phyloP scores from a whole-genome alignment of 2,797 vertebrate species.

The Epinephelus malabaricus region DNA sequence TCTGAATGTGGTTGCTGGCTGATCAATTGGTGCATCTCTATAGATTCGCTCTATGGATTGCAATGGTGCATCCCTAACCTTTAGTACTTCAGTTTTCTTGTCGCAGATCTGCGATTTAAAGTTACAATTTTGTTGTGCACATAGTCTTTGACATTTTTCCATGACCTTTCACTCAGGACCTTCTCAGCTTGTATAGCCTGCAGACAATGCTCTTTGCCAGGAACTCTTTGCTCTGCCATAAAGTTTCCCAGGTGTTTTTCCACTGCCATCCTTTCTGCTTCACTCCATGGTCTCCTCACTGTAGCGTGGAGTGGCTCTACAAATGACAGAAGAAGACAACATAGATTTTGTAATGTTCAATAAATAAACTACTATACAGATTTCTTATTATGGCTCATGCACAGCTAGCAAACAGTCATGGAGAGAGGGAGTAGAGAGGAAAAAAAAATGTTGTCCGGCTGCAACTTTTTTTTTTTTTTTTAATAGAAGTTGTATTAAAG shows the following conservation, averaged over 20 bases:
- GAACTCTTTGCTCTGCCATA: background rate
- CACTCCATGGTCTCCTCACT: background rate
- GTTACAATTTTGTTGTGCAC: background rate
- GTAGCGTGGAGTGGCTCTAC: background rate
- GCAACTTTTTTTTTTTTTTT: too few species aligned
- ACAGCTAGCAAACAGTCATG: background rate
- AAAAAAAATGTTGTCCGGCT: too few species aligned
- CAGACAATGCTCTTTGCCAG: background rate
- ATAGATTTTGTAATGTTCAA: background rate
- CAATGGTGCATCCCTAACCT: too few species aligned
- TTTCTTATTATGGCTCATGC: background rate
- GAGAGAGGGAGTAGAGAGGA: too few species aligned
- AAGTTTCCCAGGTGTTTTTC: background rate
- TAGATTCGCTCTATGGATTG: too few species aligned
- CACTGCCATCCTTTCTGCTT: background rate
- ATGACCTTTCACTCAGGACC: background rate
- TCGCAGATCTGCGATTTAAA: background rate
- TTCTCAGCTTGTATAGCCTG: background rate
- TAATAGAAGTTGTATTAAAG: too few species aligned
- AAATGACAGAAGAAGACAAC: background rate
- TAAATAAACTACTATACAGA: background rate
- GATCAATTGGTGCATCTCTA: too few species aligned
- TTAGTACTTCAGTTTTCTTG: background rate
- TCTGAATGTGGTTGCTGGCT: too few species aligned
- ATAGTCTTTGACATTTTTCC: background rate